phyloP scores from a whole-genome alignment of 2,113 vertebrate species.

The Suricata suricatta region DNA sequence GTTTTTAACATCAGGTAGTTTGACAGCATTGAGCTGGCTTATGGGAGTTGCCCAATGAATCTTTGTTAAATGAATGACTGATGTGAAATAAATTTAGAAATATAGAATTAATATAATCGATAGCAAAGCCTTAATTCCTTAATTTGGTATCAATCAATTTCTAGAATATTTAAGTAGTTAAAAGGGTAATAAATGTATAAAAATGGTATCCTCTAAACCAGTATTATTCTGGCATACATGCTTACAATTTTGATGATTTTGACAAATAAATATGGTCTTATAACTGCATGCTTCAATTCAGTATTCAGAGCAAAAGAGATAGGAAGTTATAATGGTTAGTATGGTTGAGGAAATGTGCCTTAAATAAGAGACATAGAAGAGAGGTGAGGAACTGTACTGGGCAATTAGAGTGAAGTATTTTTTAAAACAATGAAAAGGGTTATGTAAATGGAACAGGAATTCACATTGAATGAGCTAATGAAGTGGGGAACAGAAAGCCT shows the following conservation, averaged over 20 bases:
- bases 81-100: not conserved
- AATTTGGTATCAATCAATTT: not conserved
- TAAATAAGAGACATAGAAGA: not conserved
- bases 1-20: not conserved
- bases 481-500: not conserved
- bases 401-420: not conserved
- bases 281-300: not conserved
- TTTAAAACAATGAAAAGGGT: not conserved
- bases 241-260: constrained; percentile 30
- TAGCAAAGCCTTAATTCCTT: not conserved
- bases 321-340: not conserved
- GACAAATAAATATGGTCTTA: not conserved
- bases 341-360: not conserved
- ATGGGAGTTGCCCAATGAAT: not conserved
- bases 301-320: not conserved
- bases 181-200: not conserved
- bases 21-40: not conserved
- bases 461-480: not conserved
- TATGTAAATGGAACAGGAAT: not conserved
- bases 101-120: not conserved
- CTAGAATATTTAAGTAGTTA: not conserved
- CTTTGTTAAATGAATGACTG: not conserved
- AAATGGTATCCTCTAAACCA: not conserved
- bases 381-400: not conserved
- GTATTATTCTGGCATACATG: not conserved